These are phyloP conservation scores for Laspeyria flexula DNA, from an alignment of 2,888 invertebrate species.

Conservation along the genomic window DNA sequence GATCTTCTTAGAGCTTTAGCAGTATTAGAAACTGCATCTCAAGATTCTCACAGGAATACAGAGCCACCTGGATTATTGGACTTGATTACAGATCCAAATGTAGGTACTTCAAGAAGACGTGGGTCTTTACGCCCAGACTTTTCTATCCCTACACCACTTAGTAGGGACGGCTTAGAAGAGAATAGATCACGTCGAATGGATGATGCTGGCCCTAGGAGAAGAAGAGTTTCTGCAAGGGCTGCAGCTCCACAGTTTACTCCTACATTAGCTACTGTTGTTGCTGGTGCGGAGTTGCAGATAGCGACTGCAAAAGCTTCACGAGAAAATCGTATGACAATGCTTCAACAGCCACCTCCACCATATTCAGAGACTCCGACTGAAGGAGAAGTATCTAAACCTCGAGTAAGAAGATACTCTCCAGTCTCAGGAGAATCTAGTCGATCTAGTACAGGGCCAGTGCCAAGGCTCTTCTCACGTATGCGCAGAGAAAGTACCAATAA, in stretches of 20 bases:
- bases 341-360: conserved; percentile 79
- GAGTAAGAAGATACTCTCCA: conserved; percentile 75
- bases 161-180: conserved; percentile 61
- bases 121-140: conserved; percentile 74
- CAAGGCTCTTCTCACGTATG: conserved; percentile 76
- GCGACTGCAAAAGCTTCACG: conserved; percentile 72
- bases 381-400: conserved; percentile 62
- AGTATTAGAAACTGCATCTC: conserved; percentile 83
- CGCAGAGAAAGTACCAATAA: conserved; percentile 70
- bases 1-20: conserved; percentile 92
- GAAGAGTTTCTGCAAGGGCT: conserved; percentile 76
- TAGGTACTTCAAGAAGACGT: conserved; percentile 58
- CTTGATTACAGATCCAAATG: conserved; percentile 54
- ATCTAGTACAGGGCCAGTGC: conserved; percentile 71
- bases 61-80: conserved; percentile 62
- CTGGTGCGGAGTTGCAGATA: conserved; percentile 76
- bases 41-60: conserved; percentile 37
- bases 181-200: conserved; percentile 36
- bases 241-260: conserved; percentile 78
- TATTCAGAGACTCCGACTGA: conserved; percentile 66
- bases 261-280: conserved; percentile 77
- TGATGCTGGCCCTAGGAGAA: conserved; percentile 64
- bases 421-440: conserved; percentile 70
- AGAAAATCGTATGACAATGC: conserved; percentile 77
- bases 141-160: conserved; percentile 55